Percentiles rank a stretch among this genome's conserved stretches.
These are phyloP conservation scores for Microctonus hyperodae DNA, from an alignment of 2,888 invertebrate genomes.

Conservation along the genomic window DNA sequence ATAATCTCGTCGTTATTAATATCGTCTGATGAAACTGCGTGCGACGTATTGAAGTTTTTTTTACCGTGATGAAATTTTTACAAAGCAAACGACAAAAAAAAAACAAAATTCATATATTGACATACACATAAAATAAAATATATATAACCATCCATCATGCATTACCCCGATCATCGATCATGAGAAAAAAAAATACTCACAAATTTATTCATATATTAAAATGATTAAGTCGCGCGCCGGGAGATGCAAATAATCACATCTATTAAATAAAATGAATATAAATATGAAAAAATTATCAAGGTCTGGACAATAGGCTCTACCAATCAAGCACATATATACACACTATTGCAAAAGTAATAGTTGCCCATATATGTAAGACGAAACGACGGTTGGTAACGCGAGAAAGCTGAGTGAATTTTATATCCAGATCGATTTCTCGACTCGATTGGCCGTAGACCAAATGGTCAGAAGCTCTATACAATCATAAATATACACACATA, in stretches of 20 bases:
- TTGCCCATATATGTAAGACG: conserved; percentile 2
- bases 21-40: neutral
- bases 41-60: conserved; percentile 9
- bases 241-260: neutral
- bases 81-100: neutral
- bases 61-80: conserved; percentile 8
- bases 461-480: conserved; percentile 2
- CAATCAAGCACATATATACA: conserved; percentile 8
- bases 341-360: neutral
- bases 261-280: conserved; percentile 8
- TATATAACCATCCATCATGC: conserved; percentile 17
- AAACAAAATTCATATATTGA: neutral
- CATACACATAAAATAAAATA: neutral
- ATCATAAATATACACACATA: neutral
- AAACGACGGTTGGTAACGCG: conserved; percentile 8
- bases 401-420: conserved; percentile 10
- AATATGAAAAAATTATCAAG: conserved; percentile 13
- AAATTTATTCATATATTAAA: conserved; percentile 20
- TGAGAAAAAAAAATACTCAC: conserved; percentile 13
- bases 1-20: no score
- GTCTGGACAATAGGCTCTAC: conserved; percentile 15
- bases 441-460: conserved; percentile 13
- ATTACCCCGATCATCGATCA: conserved; percentile 21
- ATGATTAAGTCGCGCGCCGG: conserved; percentile 26
- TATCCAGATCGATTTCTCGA: conserved; percentile 18